Percentiles rank a stretch among this genome's conserved stretches.
Evolutionary conservation across 1,140 invertebrate species (phyloP).

Genomic region (Penaeus japonicus): DNA sequence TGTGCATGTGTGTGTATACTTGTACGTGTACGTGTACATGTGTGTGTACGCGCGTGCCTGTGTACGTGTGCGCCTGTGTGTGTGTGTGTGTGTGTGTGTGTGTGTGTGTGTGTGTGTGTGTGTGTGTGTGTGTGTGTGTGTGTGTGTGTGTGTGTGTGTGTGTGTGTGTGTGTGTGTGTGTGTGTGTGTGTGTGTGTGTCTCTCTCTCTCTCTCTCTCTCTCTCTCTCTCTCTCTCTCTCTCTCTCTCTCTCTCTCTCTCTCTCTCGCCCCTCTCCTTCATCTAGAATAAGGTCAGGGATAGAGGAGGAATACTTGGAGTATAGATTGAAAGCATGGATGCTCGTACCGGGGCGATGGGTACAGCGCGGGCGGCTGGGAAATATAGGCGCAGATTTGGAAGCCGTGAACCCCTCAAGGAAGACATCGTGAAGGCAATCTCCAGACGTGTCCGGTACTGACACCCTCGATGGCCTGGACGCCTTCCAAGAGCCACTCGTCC

Average conservation of each 20-base stretch:
- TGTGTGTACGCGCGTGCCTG: background rate
- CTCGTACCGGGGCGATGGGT: too few species aligned
- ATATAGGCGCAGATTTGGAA: too few species aligned
- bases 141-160: slow-evolving; percentile 22
- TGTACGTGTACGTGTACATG: background rate
- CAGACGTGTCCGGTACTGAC: too few species aligned
- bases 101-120: background rate
- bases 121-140: slow-evolving; percentile 21
- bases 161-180: slow-evolving; percentile 22
- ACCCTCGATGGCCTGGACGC: too few species aligned
- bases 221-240: background rate
- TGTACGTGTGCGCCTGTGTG: slow-evolving; percentile 6
- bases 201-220: background rate
- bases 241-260: background rate
- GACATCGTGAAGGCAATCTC: too few species aligned
- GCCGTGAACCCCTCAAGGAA: too few species aligned
- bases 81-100: background rate
- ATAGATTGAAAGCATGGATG: too few species aligned
- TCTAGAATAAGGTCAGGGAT: background rate
- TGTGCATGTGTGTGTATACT: background rate
- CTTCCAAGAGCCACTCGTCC: too few species aligned
- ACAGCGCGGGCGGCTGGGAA: too few species aligned
- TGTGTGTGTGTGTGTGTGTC: slow-evolving; percentile 20
- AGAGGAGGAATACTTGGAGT: too few species aligned
- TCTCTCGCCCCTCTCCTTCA: background rate